Percentiles rank a stretch among this genome's conserved stretches.
Evolutionary conservation across 2,113 vertebrate genomes (phyloP).

Genomic region (Labeo rohita): DNA sequence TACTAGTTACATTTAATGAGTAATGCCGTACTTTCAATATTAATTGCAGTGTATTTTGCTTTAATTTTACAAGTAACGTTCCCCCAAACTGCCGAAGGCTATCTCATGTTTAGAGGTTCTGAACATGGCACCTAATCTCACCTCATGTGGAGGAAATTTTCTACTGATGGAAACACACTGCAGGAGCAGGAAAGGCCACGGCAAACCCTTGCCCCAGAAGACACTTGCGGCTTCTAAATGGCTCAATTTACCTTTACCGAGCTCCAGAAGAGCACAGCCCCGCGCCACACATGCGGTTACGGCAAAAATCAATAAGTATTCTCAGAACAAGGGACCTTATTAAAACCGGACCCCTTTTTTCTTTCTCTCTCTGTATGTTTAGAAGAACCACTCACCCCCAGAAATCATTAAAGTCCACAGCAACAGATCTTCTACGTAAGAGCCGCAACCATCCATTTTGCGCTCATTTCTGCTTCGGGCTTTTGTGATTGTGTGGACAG

Average conservation of each 20-base stretch:
- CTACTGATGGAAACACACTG: constrained; percentile 75
- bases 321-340: constrained; percentile 78
- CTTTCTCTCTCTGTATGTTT: constrained; percentile 65
- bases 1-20: not conserved
- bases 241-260: constrained; percentile 77
- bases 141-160: constrained; percentile 64
- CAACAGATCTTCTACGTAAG: constrained; percentile 62
- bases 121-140: constrained; percentile 23
- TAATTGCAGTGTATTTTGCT: not conserved
- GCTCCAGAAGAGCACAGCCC: constrained; percentile 67
- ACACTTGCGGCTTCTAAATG: constrained; percentile 73
- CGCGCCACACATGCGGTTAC: constrained; percentile 67
- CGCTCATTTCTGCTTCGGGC: constrained; percentile 54
- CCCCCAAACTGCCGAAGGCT: not conserved
- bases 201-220: constrained; percentile 69
- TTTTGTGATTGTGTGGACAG: constrained; percentile 44
- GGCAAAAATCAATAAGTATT: constrained; percentile 80
- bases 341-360: constrained; percentile 71
- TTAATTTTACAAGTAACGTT: not conserved
- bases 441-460: constrained; percentile 68
- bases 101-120: constrained; percentile 1
- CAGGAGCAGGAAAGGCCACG: constrained; percentile 61
- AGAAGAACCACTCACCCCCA: constrained; percentile 68
- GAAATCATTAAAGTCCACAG: constrained; percentile 70
- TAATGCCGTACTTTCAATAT: not conserved